Conservation (phyloP, 2,797 vertebrate genomes). For the Aulostomus chinensis region DNA sequence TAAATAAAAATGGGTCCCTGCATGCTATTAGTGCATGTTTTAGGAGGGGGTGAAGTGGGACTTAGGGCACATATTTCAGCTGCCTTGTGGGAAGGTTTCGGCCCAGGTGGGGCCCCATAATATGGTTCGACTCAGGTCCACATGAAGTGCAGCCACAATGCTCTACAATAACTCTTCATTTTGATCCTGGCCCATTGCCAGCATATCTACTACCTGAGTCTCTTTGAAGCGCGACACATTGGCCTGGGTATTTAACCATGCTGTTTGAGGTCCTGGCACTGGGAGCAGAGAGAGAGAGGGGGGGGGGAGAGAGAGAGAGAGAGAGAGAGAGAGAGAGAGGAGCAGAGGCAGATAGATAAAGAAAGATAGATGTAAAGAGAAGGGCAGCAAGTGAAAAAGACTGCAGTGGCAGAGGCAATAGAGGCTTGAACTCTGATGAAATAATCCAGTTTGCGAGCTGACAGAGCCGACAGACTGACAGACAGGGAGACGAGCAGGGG, state of each 20-base stretch:
- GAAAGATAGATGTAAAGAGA: slow-evolving; percentile 71
- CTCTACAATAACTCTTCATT: slow-evolving; percentile 82
- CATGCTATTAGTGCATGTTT: slow-evolving; percentile 75
- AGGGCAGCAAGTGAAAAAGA: slow-evolving; percentile 72
- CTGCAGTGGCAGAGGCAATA: slow-evolving; percentile 76
- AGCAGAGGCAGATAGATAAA: slow-evolving; percentile 50
- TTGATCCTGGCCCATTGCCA: slow-evolving; percentile 78
- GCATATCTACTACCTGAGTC: slow-evolving; percentile 82
- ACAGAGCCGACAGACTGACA: slow-evolving; percentile 59
- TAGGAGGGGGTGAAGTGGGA: slow-evolving; percentile 59
- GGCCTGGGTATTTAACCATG: slow-evolving; percentile 84
- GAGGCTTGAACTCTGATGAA: slow-evolving; percentile 78
- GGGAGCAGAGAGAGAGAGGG: slow-evolving; percentile 70
- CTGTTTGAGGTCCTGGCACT: slow-evolving; percentile 83
- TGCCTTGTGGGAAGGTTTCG: slow-evolving; percentile 69
- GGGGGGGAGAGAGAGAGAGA: slow-evolving; percentile 13
- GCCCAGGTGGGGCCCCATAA: slow-evolving; percentile 74
- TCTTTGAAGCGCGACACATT: slow-evolving; percentile 86
- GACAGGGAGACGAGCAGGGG: slow-evolving; percentile 60
- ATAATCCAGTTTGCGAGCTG: slow-evolving; percentile 78
- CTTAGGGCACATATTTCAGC: slow-evolving; percentile 74
- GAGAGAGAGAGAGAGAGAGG: slow-evolving; percentile 38
- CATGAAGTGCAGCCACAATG: slow-evolving; percentile 68
- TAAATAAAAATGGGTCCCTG: slow-evolving; percentile 80
- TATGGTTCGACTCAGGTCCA: slow-evolving; percentile 72